Conservation (phyloP, 2,888 invertebrate species). For the Rhorus exstirpatorius region DNA sequence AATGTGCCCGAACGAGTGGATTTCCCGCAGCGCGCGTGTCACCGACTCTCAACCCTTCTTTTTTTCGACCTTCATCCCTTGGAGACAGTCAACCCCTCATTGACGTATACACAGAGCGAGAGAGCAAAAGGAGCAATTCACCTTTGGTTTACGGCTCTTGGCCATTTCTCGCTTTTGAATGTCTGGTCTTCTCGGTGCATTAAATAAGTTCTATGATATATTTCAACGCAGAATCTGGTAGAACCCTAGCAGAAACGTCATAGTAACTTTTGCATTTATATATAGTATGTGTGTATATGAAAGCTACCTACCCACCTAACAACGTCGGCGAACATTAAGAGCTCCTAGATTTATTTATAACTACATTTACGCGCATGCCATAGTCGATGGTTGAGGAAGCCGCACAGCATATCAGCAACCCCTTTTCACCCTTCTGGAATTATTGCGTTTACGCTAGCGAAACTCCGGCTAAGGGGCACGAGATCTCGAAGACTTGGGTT, state of each 20-base stretch:
- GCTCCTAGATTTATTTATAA: conserved; percentile 86
- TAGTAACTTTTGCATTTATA: neutral
- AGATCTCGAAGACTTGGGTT: conserved; percentile 48
- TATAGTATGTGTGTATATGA: conserved; percentile 16
- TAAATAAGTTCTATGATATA: conserved; percentile 5
- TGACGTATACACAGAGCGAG: conserved; percentile 14
- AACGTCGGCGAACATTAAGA: conserved; percentile 83
- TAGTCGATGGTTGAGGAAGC: conserved; percentile 65
- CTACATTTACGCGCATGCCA: conserved; percentile 86
- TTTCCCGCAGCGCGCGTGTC: conserved; percentile 69
- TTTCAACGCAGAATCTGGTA: conserved; percentile 21
- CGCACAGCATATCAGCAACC: conserved; percentile 67
- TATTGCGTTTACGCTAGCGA: conserved; percentile 82
- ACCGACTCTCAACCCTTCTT: conserved; percentile 43
- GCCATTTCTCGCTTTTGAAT: conserved; percentile 64
- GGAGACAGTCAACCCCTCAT: conserved; percentile 16
- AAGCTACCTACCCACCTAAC: conserved; percentile 50
- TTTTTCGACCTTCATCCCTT: conserved; percentile 54
- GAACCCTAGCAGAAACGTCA: conserved; percentile 42
- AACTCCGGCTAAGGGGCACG: conserved; percentile 56
- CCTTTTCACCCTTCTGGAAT: conserved; percentile 80
- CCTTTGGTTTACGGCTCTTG: conserved; percentile 47
- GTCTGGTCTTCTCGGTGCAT: conserved; percentile 36
- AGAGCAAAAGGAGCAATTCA: conserved; percentile 56
- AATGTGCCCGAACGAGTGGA: conserved; percentile 59